These are phyloP conservation scores for Iphiclides podalirius DNA, from an alignment of 2,888 invertebrate species.

Conservation along the genomic window DNA sequence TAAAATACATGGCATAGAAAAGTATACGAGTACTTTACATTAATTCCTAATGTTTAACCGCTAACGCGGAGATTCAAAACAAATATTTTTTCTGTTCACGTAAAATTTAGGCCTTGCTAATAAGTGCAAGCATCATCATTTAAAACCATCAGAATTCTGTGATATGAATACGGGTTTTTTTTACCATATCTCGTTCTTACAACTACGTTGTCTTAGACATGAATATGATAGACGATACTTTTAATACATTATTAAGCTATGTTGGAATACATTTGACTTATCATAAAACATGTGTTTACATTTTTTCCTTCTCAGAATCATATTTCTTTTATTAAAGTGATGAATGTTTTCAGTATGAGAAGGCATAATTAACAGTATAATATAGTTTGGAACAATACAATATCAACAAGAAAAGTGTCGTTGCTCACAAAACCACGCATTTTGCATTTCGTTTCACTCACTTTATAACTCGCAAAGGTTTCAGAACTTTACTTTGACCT, in stretches of 20 bases:
- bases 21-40: too few species aligned
- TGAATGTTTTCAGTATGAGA: constrained; percentile 35
- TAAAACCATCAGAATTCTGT: constrained; percentile 3
- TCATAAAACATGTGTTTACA: not conserved
- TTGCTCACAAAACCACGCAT: constrained; percentile 26
- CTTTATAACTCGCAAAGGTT: not conserved
- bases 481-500: not conserved
- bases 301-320: not conserved
- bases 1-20: too few species aligned
- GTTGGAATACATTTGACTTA: not conserved
- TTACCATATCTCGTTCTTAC: not conserved
- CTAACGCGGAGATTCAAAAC: too few species aligned
- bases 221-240: not conserved
- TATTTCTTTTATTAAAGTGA: constrained; percentile 1
- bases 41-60: too few species aligned
- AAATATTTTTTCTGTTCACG: not conserved
- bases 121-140: not conserved
- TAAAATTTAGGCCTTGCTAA: not conserved
- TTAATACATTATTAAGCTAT: not conserved
- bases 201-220: not conserved
- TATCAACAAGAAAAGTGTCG: constrained; percentile 47
- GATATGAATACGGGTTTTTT: not conserved
- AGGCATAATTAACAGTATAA: constrained; percentile 57
- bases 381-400: constrained; percentile 53
- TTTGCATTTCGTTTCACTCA: constrained; percentile 5